Base-by-base conservation (phyloP, 2,888 invertebrate species). In the Andrena bucephala region DNA sequence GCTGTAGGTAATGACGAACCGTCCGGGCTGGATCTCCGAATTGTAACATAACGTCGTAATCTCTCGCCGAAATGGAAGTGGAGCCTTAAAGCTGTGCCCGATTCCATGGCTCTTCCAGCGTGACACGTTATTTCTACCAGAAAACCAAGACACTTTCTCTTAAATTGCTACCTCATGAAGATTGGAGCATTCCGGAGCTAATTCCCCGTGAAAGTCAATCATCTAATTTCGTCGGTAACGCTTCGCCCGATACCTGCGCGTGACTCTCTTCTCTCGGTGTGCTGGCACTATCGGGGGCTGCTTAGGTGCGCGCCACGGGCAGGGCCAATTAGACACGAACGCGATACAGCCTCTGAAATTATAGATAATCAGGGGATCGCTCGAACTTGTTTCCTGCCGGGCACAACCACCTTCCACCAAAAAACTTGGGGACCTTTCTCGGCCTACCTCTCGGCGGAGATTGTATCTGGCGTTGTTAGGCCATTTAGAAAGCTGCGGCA, bases 191-290 rank as follows among this genome's bases (percentile, higher is more conserved):
- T 42, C 83, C 83, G 36, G 10, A 24, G 66, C 29, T 87, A 81
- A 83, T 83, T 85, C 42, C 57, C 57, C 72, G 87, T 85, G 87
- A 87, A 87, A 85, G 85, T 81, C 78, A 83, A 85, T 87, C 83
- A 83, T 87, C 77, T 78, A 77, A 83, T 81, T 86, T 81, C 70
- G 71, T 78, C 67, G 52, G 57, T 73, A 62, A 77, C 65, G 70
- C 82, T 86, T 86, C 84, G 75, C 79, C 52, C 57, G 52, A 20
- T 2, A 54, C 20, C 52, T 27, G 52, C 20, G 33, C 42, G 33
- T 31, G 31, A n/a, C 33, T 16, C 42, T 52, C 60, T 65, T 68
- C n/a, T 68, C n/a, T 2, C 10, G 13, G 6, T 27, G 31, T 13
- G 50, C 59, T 13, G 8, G 13, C 13, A n/a, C 27, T 74, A 13